Base-by-base conservation (phyloP, 1,140 invertebrate species). In the Drosophila nigrodunni region DNA sequence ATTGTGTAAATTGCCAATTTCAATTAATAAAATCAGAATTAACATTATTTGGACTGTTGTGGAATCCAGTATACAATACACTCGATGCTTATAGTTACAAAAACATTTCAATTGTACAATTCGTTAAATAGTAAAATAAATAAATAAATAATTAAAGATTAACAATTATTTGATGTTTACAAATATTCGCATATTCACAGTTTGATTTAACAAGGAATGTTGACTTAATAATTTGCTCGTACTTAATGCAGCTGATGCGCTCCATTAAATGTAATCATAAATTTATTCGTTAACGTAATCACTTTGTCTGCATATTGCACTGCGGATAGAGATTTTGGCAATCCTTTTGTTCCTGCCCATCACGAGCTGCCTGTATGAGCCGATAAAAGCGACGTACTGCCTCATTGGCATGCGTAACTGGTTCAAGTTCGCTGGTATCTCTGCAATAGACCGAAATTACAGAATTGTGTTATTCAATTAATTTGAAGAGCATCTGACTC, bases 291-390 rank as follows among this genome's bases (percentile, higher is more conserved):
- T n/a, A 21, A 3, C 5, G 39, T 30, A 9, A 46, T 50, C 65
- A 90, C 60, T 90, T 90, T 35, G 89, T 78, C 71, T 82, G 82
- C 77, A 92, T 83, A 52, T 65, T 86, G 72, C 96, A 97, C 50
- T 94, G 90, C 2, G 96, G 94, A 91, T 97, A 97, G 1, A 95
- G 82, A 80, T 93, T 85, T 0, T 94, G 74, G 82, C 97, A 97
- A 86, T 97, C 95, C 71, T 95, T 95, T 75, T 95, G 94, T 69
- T 97, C 96, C 93, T 97, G 96, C 2, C 97, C 97, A 87, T 96
- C 95, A 81, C 96, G 94, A 2, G 97, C 97, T 0, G 97, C 96
- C 86, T 95, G 95, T 7, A 97, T 94, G 80, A 97, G 97, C 82
- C 94, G 94, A 92, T 96, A 96, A 92, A 97, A 97, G 41, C 95